Percentiles rank a stretch among this genome's conserved stretches.
Conservation (phyloP, 2,888 invertebrate genomes). For the Oscheius onirici region DNA sequence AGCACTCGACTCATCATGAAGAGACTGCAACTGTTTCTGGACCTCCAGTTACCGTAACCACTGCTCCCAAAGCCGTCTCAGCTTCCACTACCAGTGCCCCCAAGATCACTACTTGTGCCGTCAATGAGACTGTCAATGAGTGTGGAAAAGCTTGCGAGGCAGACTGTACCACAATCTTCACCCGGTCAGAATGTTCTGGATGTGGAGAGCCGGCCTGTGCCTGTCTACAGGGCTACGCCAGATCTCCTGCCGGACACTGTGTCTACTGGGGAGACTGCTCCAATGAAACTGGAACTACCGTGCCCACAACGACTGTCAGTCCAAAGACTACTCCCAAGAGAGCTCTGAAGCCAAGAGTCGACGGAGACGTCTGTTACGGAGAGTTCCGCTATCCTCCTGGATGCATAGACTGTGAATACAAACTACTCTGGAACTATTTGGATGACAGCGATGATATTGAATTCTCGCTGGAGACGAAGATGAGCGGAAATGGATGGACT, state of each 20-base stretch:
- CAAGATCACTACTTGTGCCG: conserved; percentile 47
- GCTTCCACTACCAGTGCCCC: not conserved
- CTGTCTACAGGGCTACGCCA: conserved; percentile 68
- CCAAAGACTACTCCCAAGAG: conserved; percentile 26
- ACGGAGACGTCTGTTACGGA: conserved; percentile 67
- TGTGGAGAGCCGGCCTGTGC: conserved; percentile 65
- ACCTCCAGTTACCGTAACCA: conserved; percentile 25
- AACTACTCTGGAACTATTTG: conserved; percentile 66
- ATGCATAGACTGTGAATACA: conserved; percentile 68
- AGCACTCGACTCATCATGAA: conserved; percentile 34
- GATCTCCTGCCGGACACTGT: conserved; percentile 55
- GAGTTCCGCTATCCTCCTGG: conserved; percentile 69
- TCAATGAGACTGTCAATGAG: conserved; percentile 69
- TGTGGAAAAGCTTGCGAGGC: conserved; percentile 69
- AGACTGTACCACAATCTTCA: conserved; percentile 69
- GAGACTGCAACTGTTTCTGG: conserved; percentile 4
- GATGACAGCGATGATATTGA: conserved; percentile 70
- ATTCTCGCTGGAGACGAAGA: conserved; percentile 69
- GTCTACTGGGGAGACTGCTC: conserved; percentile 71
- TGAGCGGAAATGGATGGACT: conserved; percentile 67
- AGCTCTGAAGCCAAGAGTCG: conserved; percentile 30
- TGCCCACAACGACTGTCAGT: not conserved
- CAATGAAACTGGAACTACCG: conserved; percentile 32
- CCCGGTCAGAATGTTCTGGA: conserved; percentile 63
- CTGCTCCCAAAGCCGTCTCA: conserved; percentile 18